These are phyloP conservation scores for Triplophysa yarkandensis DNA, from an alignment of 2,797 vertebrate genomes.

Conservation along the genomic window DNA sequence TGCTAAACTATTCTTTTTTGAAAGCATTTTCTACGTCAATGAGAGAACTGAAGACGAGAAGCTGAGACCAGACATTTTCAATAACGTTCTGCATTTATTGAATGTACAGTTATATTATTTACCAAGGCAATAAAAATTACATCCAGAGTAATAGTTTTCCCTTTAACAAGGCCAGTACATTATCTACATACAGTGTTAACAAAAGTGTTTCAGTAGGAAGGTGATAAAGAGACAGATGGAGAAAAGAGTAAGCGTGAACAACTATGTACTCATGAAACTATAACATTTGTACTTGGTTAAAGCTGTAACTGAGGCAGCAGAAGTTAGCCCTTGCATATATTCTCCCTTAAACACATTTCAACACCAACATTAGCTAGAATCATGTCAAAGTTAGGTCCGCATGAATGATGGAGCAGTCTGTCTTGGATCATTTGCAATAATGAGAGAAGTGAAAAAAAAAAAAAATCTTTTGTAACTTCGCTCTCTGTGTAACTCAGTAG, in stretches of 20 bases:
- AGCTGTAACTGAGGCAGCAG: slow-evolving; percentile 50
- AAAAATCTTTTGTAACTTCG: too few species aligned
- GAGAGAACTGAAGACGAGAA: slow-evolving; percentile 27
- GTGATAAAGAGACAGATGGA: slow-evolving; percentile 8
- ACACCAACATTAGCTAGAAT: slow-evolving; percentile 10
- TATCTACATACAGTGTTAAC: slow-evolving; percentile 65
- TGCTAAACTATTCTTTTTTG: slow-evolving; percentile 5
- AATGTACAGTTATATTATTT: slow-evolving; percentile 68
- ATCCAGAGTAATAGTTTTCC: slow-evolving; percentile 71
- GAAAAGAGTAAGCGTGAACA: not conserved
- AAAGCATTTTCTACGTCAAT: not conserved
- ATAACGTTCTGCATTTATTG: slow-evolving; percentile 56
- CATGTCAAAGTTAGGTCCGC: slow-evolving; percentile 3
- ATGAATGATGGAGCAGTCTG: slow-evolving; percentile 5
- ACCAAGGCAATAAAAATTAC: slow-evolving; percentile 70
- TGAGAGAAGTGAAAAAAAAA: too few species aligned
- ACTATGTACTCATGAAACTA: slow-evolving; percentile 21
- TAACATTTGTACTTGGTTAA: slow-evolving; percentile 50
- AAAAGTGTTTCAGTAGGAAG: slow-evolving; percentile 53
- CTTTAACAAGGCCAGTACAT: slow-evolving; percentile 65
- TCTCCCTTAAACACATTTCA: slow-evolving; percentile 28
- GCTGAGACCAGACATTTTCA: slow-evolving; percentile 6
- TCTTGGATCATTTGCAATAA: not conserved
- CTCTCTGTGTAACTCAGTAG: too few species aligned
- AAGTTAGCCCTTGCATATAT: slow-evolving; percentile 49